Conservation (phyloP, 2,888 invertebrate genomes). For the Parthenolecanium corni region DNA sequence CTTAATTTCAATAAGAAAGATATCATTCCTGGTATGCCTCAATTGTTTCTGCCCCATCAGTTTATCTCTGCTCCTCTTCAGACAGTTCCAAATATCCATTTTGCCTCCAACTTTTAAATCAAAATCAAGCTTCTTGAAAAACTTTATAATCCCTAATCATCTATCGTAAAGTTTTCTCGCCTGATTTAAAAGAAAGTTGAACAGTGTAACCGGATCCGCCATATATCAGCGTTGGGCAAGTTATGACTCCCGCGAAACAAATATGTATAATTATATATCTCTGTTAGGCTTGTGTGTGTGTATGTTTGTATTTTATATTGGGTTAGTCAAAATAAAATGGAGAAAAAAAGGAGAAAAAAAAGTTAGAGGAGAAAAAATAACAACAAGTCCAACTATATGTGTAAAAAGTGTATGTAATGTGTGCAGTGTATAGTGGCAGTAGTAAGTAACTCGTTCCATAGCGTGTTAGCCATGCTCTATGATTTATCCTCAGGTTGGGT, state of each 20-base stretch:
- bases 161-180: conserved; percentile 16
- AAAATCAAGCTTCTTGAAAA: too few relatives aligned
- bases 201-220: conserved; percentile 17
- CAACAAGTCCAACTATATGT: conserved; percentile 17
- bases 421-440: conserved; percentile 6
- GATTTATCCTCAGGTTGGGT: conserved; percentile 26
- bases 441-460: conserved; percentile 21
- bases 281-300: not conserved
- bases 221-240: conserved; percentile 20
- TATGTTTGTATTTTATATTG: conserved; percentile 1
- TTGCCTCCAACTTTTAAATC: too few relatives aligned
- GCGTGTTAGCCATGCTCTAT: conserved; percentile 22
- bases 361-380: conserved; percentile 7
- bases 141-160: not conserved
- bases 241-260: conserved; percentile 21
- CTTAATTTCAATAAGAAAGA: too few relatives aligned
- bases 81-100: too few relatives aligned
- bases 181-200: conserved; percentile 17
- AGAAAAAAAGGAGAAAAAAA: conserved; percentile 1
- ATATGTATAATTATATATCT: conserved; percentile 21
- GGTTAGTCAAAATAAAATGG: not conserved
- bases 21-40: too few relatives aligned
- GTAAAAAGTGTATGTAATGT: conserved; percentile 20
- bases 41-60: too few relatives aligned
- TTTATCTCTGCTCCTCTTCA: too few relatives aligned